Base-by-base conservation (phyloP, 2,888 invertebrate species). In the Phaedon cochleariae region DNA sequence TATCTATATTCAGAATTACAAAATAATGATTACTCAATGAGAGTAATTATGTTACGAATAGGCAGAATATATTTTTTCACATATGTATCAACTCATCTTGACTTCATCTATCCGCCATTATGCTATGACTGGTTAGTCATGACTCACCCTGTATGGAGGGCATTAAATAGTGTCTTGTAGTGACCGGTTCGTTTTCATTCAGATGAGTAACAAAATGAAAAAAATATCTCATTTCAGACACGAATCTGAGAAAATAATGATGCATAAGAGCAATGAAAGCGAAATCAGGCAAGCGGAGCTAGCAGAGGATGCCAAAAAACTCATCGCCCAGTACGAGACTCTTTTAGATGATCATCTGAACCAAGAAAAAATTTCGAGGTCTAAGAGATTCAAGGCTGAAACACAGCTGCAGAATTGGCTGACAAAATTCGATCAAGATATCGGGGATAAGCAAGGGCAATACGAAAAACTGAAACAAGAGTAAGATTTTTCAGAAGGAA, bases 361-460 rank as follows among this genome's bases (percentile, higher is more conserved):
- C 0, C 83, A 85, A 0, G 89, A 89, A 74, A 88, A 87, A 70
- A 82, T 81, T 34, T 82, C 87, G 59, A 83, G 88, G 65, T 83
- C 83, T 0, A 85, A 86, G 70, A 86, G 87, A 72, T 85, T 84
- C 61, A 89, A 88, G 81, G 85, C 86, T 29, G 88, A 89, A 73
- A 85, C 86, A 0, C 87, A 88, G 74, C 74, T 89, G 59, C 71
- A 85, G 1, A 86, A 85, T 37, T 88, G 88, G 87, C 78, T 89
- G 6, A 84, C 85, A 62, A 88, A 88, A 73, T 90, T 88, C 68
- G 89, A 90, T 70, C 64, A 81, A 6, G 89, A 89, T 75, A 87
- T 89, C 82, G 85, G 85, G 0, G 87, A 87, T 53, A 86, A 87
- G 69, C 88, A 89, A 63, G 68, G 81, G 0, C 86, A 88, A 67